These are phyloP conservation scores for Heterocephalus glaber DNA, from an alignment of 2,113 vertebrate genomes.

Conservation along the genomic window DNA sequence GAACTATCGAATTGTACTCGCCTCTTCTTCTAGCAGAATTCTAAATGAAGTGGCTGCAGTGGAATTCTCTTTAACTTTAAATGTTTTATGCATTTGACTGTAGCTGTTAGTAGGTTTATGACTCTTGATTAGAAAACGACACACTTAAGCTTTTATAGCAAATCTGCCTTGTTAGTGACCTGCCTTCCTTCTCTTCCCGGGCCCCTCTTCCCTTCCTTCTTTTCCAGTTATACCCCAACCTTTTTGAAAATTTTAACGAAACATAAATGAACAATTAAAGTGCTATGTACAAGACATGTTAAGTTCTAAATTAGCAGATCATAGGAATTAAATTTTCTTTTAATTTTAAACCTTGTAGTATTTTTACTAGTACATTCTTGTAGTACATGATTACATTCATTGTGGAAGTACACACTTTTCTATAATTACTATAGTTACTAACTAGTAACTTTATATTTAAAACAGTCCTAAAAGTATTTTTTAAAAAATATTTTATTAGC, in stretches of 20 bases:
- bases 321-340: constrained; percentile 64
- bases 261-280: constrained; percentile 47
- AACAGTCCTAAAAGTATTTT: background rate
- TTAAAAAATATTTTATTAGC: background rate
- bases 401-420: background rate
- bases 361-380: background rate
- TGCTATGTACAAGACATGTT: background rate
- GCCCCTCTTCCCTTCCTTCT: background rate
- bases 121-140: background rate
- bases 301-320: constrained; percentile 52
- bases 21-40: background rate
- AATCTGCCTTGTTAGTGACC: background rate
- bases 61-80: background rate
- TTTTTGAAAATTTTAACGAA: constrained; percentile 17
- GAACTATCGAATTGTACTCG: background rate
- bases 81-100: constrained; percentile 9
- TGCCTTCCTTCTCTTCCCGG: background rate
- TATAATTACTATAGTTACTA: background rate
- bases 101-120: background rate
- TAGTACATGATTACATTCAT: background rate
- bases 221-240: background rate
- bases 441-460: background rate
- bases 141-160: background rate
- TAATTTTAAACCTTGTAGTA: background rate
- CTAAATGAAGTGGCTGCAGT: background rate